A percentile compares a stretch with the other conserved stretches of the same genome.
phyloP scores from a whole-genome alignment of 1,140 invertebrate species.

The Teleopsis dalmanni region DNA sequence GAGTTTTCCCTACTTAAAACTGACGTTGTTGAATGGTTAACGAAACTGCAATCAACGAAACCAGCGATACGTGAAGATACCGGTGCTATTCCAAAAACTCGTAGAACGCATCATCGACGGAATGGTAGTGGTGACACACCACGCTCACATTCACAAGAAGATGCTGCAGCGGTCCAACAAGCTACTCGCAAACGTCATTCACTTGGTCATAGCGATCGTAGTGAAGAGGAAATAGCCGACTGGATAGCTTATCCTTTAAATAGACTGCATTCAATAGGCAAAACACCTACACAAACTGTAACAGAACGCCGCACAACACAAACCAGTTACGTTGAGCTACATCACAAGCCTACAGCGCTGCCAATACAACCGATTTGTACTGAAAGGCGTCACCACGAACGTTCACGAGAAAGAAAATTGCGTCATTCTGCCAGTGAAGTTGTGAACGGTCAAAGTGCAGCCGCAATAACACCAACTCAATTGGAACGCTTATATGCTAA shows the following conservation, averaged over 20 bases:
- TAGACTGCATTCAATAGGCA: conserved; percentile 34
- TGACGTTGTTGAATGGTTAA: conserved; percentile 42
- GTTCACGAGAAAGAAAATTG: conserved; percentile 24
- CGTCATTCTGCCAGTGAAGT: conserved; percentile 38
- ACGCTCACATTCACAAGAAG: conserved; percentile 40
- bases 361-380: conserved; percentile 15
- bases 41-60: conserved; percentile 33
- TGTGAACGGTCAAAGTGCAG: conserved; percentile 17
- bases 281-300: conserved; percentile 15
- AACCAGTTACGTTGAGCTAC: conserved; percentile 7
- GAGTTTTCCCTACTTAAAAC: conserved; percentile 40
- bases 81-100: conserved; percentile 9
- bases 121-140: conserved; percentile 39
- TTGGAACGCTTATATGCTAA: conserved; percentile 36
- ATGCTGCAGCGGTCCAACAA: conserved; percentile 16
- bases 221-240: conserved; percentile 29
- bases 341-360: conserved; percentile 7
- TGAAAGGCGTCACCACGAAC: conserved; percentile 23
- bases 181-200: conserved; percentile 36
- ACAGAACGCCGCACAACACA: conserved; percentile 4
- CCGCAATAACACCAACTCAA: conserved; percentile 14
- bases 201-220: conserved; percentile 30
- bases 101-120: conserved; percentile 33
- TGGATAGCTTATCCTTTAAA: conserved; percentile 42
- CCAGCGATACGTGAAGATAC: conserved; percentile 8